Conservation (phyloP, 2,888 invertebrate species). For the Lepidocyrtoides sp. region DNA sequence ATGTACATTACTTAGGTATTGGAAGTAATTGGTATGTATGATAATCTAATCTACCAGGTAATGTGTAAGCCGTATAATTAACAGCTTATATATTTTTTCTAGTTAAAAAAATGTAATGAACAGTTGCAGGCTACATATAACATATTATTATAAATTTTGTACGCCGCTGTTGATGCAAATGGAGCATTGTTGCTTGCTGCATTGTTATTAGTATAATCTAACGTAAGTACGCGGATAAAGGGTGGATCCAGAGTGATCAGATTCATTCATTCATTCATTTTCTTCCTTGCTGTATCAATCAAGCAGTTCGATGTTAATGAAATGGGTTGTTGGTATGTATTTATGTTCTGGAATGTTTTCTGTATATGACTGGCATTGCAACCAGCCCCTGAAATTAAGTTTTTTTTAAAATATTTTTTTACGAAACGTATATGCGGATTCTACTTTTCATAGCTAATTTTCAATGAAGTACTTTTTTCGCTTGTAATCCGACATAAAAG, state of each 20-base stretch:
- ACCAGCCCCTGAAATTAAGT: background rate
- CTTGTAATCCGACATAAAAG: too few relatives aligned
- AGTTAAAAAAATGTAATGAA: conserved; percentile 11
- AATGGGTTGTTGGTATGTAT: too few relatives aligned
- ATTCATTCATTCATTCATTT: conserved; percentile 61
- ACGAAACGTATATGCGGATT: background rate
- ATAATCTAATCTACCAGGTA: conserved; percentile 47
- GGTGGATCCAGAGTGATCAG: conserved; percentile 57
- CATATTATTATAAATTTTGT: too few relatives aligned
- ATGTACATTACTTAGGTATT: conserved; percentile 20
- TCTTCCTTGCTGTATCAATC: conserved; percentile 60
- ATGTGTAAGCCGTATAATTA: conserved; percentile 41
- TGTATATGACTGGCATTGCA: background rate
- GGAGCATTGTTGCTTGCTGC: background rate
- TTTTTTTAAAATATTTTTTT: conserved; percentile 13
- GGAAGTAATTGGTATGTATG: conserved; percentile 50
- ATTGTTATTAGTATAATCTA: conserved; percentile 39
- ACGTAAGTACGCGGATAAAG: conserved; percentile 1
- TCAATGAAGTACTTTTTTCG: too few relatives aligned
- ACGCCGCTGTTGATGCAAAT: background rate
- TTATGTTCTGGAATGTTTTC: conserved; percentile 8
- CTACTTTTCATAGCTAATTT: too few relatives aligned
- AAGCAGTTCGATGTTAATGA: background rate
- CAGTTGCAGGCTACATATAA: conserved; percentile 18
- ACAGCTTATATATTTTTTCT: conserved; percentile 42